phyloP scores from a whole-genome alignment of 2,888 invertebrate genomes.

The Sthenelais limicola region DNA sequence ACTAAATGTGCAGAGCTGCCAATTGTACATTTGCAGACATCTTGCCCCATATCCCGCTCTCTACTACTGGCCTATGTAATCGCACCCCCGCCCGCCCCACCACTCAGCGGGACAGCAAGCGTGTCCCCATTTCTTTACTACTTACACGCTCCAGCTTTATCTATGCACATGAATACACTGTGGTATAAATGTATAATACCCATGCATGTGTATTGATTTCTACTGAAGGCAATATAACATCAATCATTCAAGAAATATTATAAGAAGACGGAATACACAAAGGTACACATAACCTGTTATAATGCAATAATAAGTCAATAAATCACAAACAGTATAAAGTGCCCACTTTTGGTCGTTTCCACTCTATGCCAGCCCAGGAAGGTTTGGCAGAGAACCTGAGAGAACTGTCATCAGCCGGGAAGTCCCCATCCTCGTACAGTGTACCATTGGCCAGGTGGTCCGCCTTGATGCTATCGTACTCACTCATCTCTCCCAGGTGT shows the following conservation, averaged over 20 bases:
- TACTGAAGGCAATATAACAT: not conserved
- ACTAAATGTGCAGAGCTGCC: too few relatives aligned
- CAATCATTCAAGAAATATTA: not conserved
- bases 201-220: not conserved
- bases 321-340: not conserved
- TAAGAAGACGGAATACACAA: not conserved
- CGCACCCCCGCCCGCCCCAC: too few relatives aligned
- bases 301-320: not conserved
- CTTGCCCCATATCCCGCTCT: too few relatives aligned
- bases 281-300: not conserved
- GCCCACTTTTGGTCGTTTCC: conserved; percentile 27
- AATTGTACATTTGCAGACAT: too few relatives aligned
- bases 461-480: not conserved
- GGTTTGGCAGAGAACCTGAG: not conserved
- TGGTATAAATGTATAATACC: not conserved
- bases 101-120: too few relatives aligned
- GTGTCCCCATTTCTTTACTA: too few relatives aligned
- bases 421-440: conserved; percentile 30
- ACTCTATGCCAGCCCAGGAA: conserved; percentile 32
- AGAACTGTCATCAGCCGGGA: conserved; percentile 22
- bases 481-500: conserved; percentile 4
- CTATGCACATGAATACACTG: too few relatives aligned
- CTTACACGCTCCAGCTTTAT: too few relatives aligned
- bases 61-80: too few relatives aligned
- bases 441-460: not conserved